phyloP scores from a whole-genome alignment of 2,888 invertebrate species.

The Apocheima hispidaria region DNA sequence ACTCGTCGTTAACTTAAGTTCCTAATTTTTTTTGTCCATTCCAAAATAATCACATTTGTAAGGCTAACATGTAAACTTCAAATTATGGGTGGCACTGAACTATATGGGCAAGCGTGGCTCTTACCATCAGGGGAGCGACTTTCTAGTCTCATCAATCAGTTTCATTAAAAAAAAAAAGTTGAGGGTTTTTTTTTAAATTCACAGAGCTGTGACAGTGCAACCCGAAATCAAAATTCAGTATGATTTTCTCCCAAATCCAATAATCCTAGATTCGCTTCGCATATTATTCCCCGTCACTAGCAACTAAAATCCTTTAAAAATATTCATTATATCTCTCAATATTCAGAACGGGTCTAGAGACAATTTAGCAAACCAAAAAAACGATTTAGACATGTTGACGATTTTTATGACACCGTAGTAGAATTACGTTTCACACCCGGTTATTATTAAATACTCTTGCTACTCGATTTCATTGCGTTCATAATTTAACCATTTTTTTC shows the following conservation, averaged over 20 bases:
- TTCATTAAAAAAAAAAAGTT: too few species aligned
- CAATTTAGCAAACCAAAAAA: too few species aligned
- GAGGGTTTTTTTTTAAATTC: background rate
- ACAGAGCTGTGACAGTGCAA: background rate
- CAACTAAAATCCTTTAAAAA: conserved; percentile 30
- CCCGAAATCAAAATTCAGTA: background rate
- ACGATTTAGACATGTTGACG: too few species aligned
- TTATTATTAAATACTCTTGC: too few species aligned
- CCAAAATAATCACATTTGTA: too few species aligned
- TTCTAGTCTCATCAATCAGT: too few species aligned
- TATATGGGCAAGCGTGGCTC: too few species aligned
- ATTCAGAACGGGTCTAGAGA: conserved; percentile 33
- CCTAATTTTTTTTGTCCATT: background rate
- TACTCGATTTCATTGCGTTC: too few species aligned
- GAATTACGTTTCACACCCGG: too few species aligned
- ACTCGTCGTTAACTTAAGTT: conserved; percentile 4
- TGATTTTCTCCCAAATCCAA: background rate
- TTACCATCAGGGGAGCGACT: too few species aligned
- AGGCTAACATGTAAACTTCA: background rate
- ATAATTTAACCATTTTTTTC: too few species aligned
- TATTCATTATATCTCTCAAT: conserved; percentile 30
- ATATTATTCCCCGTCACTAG: conserved; percentile 29
- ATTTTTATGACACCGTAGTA: too few species aligned
- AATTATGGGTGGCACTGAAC: background rate
- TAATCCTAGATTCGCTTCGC: background rate